Base-by-base conservation (phyloP, 2,797 vertebrate genomes). In the Poeciliopsis infans region DNA sequence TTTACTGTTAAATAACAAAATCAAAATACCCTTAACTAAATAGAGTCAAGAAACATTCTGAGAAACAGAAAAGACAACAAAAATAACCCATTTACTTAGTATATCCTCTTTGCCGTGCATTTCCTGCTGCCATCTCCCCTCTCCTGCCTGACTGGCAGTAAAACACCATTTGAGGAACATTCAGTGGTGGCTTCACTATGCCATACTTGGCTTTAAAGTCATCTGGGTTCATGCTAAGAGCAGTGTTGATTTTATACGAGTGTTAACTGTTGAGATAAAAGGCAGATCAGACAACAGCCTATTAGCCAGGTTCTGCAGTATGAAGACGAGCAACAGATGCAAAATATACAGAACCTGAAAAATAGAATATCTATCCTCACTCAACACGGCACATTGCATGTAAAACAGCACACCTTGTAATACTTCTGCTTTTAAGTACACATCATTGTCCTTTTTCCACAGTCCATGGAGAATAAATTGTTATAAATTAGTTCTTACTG, bases 191-290 rank as follows among this genome's bases (percentile, higher is more conserved):
- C 51, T 77, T 77, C 0, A 0, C 25, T 28, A 31, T 25, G 2
- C 47, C 64, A 43, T 69, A 77, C 25, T 31, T 77, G 47, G 36
- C 75, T 36, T 53, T 43, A 61, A 77, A 77, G 10, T 53, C 75
- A 11, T 69, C 23, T 28, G 75, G 64, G 4, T 10, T 31, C 75
- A 70, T 69, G 0, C 7, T 0, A 25, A 77, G 49, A 31, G 75
- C 64, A 18, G 47, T 0, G 1, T 70, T n/a, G n/a, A n/a, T n/a
- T n/a, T n/a, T n/a, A n/a, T n/a, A n/a, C n/a, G n/a, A n/a, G n/a
- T 28, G 12, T 53, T 4, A 10, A 77, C 64, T 70, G 47, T 25
- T 51, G 25, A 66, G 39, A 69, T 3, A 18, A 59, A 51, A 43
- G 20, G 39, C 4, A 41, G 39, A 41, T 41, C 7, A 41, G 18